Evolutionary conservation across 2,888 invertebrate species (phyloP), one percentile per base, ranked within the genome.

Genomic region (Abrostola triplasia): DNA sequence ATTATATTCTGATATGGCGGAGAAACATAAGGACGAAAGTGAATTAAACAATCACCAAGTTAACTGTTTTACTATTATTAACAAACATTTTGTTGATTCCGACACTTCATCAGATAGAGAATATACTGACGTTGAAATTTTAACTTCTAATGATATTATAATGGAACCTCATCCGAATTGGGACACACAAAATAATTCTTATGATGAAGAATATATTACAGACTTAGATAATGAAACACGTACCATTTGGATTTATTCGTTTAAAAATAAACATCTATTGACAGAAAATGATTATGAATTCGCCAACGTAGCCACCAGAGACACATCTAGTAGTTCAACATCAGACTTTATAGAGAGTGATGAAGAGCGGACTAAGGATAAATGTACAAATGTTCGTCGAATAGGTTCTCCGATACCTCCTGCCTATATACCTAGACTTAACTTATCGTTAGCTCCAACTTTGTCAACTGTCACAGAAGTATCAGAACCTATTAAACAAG

Each of bases 401-500:
- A 72, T 86, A 54, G 77, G 90, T 1, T 89, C 91, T 1, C 92
- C 92, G 1, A 84, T 89, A 12, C 89, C 90, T 11, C 68, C 77
- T 1, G 56, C 83, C 5, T 86, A 80, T 56, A 84, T 92, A 66
- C 92, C 93, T 0, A 84, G 88, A 73, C 77, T 93, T 10, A 84
- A 91, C 63, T 70, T 92, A 50, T 83, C 88, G 1, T 67, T 86
- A 58, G 84, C 83, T 0, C 86, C 88, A 13, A 87, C 86, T 47
- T 78, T 94, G 48, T 91, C 94, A 1, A 92, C 92, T 6, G 88
- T 94, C 0, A 88, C 91, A 7, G 94, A 94, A 82, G 73, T 91
- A 60, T 81, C 88, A 9, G 94, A 93, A 76, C 81, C 87, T 0
- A 81, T 74, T 41, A 87, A 80, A 60, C 72, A 73, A 55, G 61